A percentile compares a stretch with the other conserved stretches of the same genome.
These are phyloP conservation scores for Verasper variegatus DNA, from an alignment of 2,113 vertebrate species.

Conservation along the genomic window DNA sequence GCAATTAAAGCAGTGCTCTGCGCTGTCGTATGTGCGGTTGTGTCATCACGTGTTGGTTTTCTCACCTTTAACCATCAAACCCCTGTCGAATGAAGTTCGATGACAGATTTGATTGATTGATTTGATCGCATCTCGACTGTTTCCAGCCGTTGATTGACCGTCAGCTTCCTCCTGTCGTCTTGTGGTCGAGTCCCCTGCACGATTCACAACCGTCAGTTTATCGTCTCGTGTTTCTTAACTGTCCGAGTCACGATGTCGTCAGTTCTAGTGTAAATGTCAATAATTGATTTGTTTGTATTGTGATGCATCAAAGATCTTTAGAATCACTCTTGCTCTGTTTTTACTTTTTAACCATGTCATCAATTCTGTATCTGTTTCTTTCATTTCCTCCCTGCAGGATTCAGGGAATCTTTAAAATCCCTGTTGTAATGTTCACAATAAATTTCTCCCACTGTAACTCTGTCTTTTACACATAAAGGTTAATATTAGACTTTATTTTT, in stretches of 20 bases:
- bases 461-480: neutral
- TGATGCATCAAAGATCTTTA: neutral
- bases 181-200: neutral
- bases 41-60: neutral
- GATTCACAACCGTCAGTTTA: neutral
- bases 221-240: neutral
- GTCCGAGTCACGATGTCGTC: neutral
- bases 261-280: too few species aligned
- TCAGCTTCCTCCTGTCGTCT: neutral
- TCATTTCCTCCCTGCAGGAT: neutral
- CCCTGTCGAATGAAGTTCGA: neutral
- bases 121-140: neutral
- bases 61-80: neutral
- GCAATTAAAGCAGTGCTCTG: conserved; percentile 37
- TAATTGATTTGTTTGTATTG: neutral
- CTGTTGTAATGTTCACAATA: too few species aligned
- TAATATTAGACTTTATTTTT: neutral
- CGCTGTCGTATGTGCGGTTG: conserved; percentile 18
- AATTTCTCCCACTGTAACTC: too few species aligned
- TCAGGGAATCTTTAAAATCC: neutral
- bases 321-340: neutral
- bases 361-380: neutral
- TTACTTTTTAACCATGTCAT: neutral
- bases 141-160: neutral
- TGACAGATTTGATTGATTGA: neutral